Base-by-base conservation (phyloP, 2,797 vertebrate genomes). In the Fratercula arctica region DNA sequence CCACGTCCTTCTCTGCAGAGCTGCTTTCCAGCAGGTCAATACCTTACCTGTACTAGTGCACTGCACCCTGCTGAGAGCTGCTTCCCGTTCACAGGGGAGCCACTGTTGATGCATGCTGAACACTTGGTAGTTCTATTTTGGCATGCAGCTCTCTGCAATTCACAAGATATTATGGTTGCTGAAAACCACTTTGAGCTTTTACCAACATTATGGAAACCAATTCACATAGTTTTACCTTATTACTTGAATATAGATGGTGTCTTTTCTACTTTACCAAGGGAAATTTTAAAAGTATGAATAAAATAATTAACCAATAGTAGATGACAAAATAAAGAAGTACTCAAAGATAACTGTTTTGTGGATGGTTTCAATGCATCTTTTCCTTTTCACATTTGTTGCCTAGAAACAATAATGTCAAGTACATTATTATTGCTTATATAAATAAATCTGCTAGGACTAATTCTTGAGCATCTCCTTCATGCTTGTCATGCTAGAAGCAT, bases 31-130 rank as follows among this genome's bases (percentile, higher is more conserved):
- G 59, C 60, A 61, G 17, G 16, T 61, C 37, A 61, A 9, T 11
- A 37, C 35, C 11, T 28, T 28, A 39, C 35, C 24, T 60, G 24
- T 24, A 60, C 57, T 9, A 2, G 29, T 0, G 1, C 46, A 29
- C 13, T 81, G 33, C 18, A 60, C 3, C 16, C 16, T 0, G 0
- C 28, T 68, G 41, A 48, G 11, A 82, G 4, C 24, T 82, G 12
- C 26, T 91, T 28, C 2, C 0, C 11, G 3, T 72, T 87, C 59
- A 43, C 9, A 60, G 4, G n/a, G 13, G 16, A 77, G 11, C 19
- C 10, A 4, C 26, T 89, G 13, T 24, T 78, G 41, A 35, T 51
- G 12, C 11, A 50, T 0, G 8, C 18, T n/a, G 43, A 82, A 72
- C 31, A 53, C 8, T 24, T 48, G 6, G 10, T 35, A 45, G 23